Evolutionary conservation across 2,888 invertebrate genomes (phyloP), one percentile per base, ranked within the genome.

Genomic region (Eupithecia centaureata): DNA sequence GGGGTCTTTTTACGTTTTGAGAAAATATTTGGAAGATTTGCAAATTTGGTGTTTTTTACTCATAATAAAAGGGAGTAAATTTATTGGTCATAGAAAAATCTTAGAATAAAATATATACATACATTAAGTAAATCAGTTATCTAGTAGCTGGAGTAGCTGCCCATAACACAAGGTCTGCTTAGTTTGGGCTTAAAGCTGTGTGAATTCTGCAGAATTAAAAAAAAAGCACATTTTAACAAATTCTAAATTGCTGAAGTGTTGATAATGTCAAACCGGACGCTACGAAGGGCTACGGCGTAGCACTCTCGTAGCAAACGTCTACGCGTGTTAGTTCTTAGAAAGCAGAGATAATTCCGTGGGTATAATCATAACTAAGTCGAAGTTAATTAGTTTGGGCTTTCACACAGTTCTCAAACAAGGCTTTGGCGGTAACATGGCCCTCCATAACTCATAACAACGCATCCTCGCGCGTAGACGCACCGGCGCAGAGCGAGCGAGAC

Each of bases 341-440:
- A 72, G 75, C 72, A 60, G 78, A 82, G 75, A 80, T 81, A 78
- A 82, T 82, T 84, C 81, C 77, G 74, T 81, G 85, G 82, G 79
- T 81, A 80, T 88, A 88, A 87, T 87, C 86, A 88, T 87, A 88
- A 90, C 87, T 87, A 87, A 87, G 87, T 86, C 86, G 84, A 85
- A 89, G 92, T 91, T 92, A 92, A 92, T 92, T 91, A 90, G 87
- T 89, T 90, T 85, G 81, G 86, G 87, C 76, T 85, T 87, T 86
- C 83, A 88, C 58, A 65, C 54, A 65, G 54, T 59, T 65, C 65
- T 65, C 85, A 90, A 91, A 91, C 88, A 89, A 90, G 89, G 89
- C 91, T 92, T 92, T 92, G 91, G 89, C 91, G 92, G 92, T 89
- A 87, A 87, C 86, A 76, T 77, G 81, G 82, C 81, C 80, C 80